These are phyloP conservation scores for Periophthalmodon schlosseri DNA, from an alignment of 2,113 vertebrate species.

Conservation along the genomic window DNA sequence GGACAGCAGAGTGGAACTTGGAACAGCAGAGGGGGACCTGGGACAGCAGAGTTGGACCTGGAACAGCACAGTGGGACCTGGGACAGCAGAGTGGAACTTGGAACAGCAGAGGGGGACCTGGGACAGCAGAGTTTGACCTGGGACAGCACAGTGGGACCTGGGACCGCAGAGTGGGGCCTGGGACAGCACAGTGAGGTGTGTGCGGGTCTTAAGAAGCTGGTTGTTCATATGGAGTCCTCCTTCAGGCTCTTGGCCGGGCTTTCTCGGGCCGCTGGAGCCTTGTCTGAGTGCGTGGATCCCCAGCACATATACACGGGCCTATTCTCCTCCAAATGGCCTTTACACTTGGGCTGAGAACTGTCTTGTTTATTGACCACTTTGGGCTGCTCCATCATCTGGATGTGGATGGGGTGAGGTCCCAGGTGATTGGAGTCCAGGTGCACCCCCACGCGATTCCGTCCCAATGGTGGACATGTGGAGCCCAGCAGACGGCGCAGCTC, in stretches of 20 bases:
- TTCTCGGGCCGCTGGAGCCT: background rate
- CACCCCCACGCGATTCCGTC: conserved; percentile 48
- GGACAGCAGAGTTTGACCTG: no score
- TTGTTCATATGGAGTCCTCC: conserved; percentile 35
- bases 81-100: no score
- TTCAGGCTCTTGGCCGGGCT: conserved; percentile 1
- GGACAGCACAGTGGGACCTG: no score
- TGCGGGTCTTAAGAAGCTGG: background rate
- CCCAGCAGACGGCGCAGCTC: conserved; percentile 54
- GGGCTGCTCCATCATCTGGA: conserved; percentile 65
- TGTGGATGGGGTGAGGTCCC: conserved; percentile 54
- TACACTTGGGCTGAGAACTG: conserved; percentile 1
- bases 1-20: no score
- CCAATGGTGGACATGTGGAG: conserved; percentile 23
- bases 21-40: no score
- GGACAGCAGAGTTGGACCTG: no score
- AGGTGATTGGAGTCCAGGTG: background rate
- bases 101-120: no score
- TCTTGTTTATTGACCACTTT: background rate
- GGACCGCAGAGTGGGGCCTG: no score
- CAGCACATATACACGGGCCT: conserved; percentile 45
- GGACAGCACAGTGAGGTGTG: no score
- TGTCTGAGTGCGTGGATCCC: conserved; percentile 31
- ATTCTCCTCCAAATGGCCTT: background rate
- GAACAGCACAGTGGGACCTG: no score